Base-by-base conservation (phyloP, 2,888 invertebrate genomes). In the Esperia sulphurella region DNA sequence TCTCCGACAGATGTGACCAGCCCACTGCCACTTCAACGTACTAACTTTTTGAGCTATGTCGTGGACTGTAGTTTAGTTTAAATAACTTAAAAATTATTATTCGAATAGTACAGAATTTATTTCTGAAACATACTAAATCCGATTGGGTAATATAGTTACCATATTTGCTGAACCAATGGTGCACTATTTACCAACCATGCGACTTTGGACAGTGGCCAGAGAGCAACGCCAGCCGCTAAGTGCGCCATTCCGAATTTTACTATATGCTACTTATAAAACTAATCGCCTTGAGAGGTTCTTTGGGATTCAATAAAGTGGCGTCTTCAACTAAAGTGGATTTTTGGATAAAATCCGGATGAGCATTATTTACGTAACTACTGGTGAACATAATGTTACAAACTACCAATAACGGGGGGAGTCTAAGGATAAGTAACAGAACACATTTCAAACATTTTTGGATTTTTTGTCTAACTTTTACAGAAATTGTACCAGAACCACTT, bases 221-320 rank as follows among this genome's bases (percentile, higher is more conserved):
- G 37, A 40, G 45, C 50, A 50, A 47, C 52, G 55, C 54, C 55
- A 59, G 55, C 52, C 51, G 46, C 52, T 57, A 55, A 52, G 55
- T 50, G 53, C 52, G 48, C 49, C 45, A 54, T 55, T 48, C 41
- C 39, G 51, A 43, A 59, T 61, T 58, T 61, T 59, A 61, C 52
- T 55, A 54, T 55, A 54, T 51, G 50, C 41, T 54, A 52, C 48
- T 54, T 58, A 59, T 59, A 62, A 63, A 65, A 62, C 58, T 60
- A 63, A 70, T 65, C 59, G 55, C 45, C 43, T 54, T 64, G 55
- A 68, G 60, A 63, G 55, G 48, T 57, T 58, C 49, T 53, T 46
- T 46, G 48, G 52, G 45, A 44, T 49, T 37, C 50, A 48, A 61
- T 62, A 48, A 49, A 54, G 40, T 46, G 41, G 47, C 28, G 31